Evolutionary conservation across 2,888 invertebrate species (phyloP).

Genomic region (Epiblema foenella): DNA sequence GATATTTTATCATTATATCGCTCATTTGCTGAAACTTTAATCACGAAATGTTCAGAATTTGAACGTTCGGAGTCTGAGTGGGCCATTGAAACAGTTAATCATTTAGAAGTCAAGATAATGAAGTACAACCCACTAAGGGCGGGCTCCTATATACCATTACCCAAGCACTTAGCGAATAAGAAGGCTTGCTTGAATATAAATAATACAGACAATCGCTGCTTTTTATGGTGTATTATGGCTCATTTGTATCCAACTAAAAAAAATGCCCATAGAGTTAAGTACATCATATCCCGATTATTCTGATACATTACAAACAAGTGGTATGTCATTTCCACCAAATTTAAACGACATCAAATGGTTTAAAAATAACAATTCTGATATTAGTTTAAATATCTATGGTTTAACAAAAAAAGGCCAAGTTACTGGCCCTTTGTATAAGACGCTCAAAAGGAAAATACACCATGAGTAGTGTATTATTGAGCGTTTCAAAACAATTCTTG

Average conservation of each 20-base stretch:
- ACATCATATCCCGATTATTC: not conserved
- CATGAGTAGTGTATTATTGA: too few species aligned
- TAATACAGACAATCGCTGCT: not conserved
- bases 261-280: not conserved
- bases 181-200: not conserved
- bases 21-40: too few species aligned
- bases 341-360: not conserved
- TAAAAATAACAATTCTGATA: not conserved
- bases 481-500: too few species aligned
- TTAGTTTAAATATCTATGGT: not conserved
- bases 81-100: not conserved
- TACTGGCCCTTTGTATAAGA: not conserved
- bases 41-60: too few species aligned
- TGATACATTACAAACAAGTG: not conserved
- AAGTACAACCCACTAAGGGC: not conserved
- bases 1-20: too few species aligned
- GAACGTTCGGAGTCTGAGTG: too few species aligned
- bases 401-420: not conserved
- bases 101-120: not conserved
- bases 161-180: not conserved
- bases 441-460: not conserved
- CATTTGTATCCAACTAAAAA: not conserved
- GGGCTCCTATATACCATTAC: too few species aligned
- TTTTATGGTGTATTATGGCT: slow-evolving; percentile 4
- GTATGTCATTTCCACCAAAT: not conserved